These are phyloP conservation scores for Tenthredo scrophulariae DNA, from an alignment of 2,888 invertebrate species.

Conservation along the genomic window DNA sequence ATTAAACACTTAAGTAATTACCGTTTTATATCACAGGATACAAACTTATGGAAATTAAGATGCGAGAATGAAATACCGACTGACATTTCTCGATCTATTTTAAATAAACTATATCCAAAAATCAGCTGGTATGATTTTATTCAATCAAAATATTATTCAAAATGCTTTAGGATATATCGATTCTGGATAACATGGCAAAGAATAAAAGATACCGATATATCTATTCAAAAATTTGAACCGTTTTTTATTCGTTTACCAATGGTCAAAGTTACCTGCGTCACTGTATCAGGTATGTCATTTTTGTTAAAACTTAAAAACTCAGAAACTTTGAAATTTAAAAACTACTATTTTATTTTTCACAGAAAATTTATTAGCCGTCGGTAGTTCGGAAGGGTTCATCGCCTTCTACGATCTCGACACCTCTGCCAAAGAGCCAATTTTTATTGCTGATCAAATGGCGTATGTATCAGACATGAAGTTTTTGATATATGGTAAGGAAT, in stretches of 20 bases:
- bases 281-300: conserved; percentile 60
- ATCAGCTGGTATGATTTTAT: conserved; percentile 59
- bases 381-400: conserved; percentile 67
- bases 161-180: conserved; percentile 63
- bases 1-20: neutral
- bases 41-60: conserved; percentile 64
- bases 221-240: conserved; percentile 55
- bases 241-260: conserved; percentile 53
- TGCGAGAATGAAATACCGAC: conserved; percentile 66
- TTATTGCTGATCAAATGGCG: conserved; percentile 61
- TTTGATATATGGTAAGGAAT: conserved; percentile 57
- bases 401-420: conserved; percentile 63
- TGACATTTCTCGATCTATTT: conserved; percentile 61
- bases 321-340: neutral
- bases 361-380: conserved; percentile 67
- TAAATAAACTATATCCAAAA: conserved; percentile 63
- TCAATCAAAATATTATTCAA: conserved; percentile 54
- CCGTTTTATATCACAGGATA: conserved; percentile 58
- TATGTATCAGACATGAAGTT: conserved; percentile 62
- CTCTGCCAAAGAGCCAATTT: conserved; percentile 56
- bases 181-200: conserved; percentile 65
- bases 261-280: conserved; percentile 65
- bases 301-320: neutral
- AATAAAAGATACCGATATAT: conserved; percentile 55
- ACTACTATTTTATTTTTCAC: too few relatives aligned